Percentiles rank a stretch among this genome's conserved stretches.
These are phyloP conservation scores for Alosa sapidissima DNA, from an alignment of 2,797 vertebrate genomes.

Conservation along the genomic window DNA sequence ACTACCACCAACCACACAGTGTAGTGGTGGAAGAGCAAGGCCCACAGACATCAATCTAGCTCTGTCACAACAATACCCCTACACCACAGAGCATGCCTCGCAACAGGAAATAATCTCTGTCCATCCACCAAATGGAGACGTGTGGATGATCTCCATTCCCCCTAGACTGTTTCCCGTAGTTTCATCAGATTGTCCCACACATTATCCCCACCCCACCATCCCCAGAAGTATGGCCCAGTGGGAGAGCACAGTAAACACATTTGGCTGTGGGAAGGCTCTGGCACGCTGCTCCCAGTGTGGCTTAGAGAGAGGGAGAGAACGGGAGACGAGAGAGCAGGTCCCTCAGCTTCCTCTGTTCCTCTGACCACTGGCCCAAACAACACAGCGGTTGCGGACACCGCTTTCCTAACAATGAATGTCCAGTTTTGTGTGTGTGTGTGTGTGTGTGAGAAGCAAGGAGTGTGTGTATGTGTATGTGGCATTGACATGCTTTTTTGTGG, in stretches of 20 bases:
- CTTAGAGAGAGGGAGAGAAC: not conserved
- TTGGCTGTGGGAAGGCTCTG: not conserved
- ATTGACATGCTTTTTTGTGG: not conserved
- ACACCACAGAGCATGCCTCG: not conserved
- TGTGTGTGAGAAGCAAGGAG: not conserved
- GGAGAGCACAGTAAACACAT: not conserved
- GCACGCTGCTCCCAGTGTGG: not conserved
- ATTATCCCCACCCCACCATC: not conserved
- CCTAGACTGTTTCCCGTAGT: not conserved
- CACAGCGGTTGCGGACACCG: not conserved
- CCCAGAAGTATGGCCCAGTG: not conserved
- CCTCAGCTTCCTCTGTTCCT: not conserved
- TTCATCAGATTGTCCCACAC: not conserved
- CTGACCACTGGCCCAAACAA: not conserved
- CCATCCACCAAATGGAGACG: not conserved
- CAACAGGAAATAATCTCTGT: not conserved
- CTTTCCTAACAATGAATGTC: no score
- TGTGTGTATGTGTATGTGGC: not conserved
- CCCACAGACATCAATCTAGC: not conserved
- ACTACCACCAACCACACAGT: not conserved
- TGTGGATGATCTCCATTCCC: not conserved
- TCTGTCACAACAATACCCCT: not conserved
- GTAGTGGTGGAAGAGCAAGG: not conserved
- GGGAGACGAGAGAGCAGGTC: constrained; percentile 26
- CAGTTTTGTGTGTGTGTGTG: no score